Percentiles rank a stretch among this genome's conserved stretches.
Conservation (phyloP, 1,140 invertebrate genomes). For the Onthophagus taurus region DNA sequence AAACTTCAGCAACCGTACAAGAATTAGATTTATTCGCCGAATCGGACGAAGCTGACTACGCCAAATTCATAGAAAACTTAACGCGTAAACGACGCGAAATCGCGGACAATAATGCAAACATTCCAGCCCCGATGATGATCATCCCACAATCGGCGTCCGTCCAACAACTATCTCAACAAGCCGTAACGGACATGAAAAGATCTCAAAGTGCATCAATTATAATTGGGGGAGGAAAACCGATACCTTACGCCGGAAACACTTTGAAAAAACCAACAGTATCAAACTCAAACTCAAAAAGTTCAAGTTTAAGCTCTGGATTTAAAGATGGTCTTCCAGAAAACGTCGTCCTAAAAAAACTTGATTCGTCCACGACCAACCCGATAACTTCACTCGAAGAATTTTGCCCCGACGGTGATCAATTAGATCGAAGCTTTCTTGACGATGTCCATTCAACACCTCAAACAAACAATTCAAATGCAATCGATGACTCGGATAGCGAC, state of each 20-base stretch:
- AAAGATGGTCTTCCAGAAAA: conserved; percentile 24
- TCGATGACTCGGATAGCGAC: conserved; percentile 59
- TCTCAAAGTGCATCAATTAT: conserved; percentile 37
- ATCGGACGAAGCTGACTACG: conserved; percentile 86
- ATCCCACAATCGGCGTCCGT: conserved; percentile 29
- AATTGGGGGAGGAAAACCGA: conserved; percentile 33
- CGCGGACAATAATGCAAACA: conserved; percentile 48
- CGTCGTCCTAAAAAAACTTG: conserved; percentile 26
- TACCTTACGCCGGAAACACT: conserved; percentile 7
- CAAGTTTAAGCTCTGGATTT: conserved; percentile 30
- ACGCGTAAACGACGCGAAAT: conserved; percentile 60
- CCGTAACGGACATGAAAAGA: conserved; percentile 37
- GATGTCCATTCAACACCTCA: conserved; percentile 46
- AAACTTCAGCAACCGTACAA: conserved; percentile 70
- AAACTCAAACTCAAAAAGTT: conserved; percentile 21
- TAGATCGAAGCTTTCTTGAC: conserved; percentile 76
- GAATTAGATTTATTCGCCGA: conserved; percentile 77
- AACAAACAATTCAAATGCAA: conserved; percentile 40
- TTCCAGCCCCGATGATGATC: conserved; percentile 23
- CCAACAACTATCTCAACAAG: conserved; percentile 38
- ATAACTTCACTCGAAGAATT: conserved; percentile 74
- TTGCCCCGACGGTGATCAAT: conserved; percentile 65
- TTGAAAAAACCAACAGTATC: conserved; percentile 8
- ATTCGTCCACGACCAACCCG: conserved; percentile 32
- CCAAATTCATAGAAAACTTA: conserved; percentile 67